These are phyloP conservation scores for Caenorhabditis doughertyi DNA, from an alignment of 2,888 invertebrate genomes.

Conservation along the genomic window DNA sequence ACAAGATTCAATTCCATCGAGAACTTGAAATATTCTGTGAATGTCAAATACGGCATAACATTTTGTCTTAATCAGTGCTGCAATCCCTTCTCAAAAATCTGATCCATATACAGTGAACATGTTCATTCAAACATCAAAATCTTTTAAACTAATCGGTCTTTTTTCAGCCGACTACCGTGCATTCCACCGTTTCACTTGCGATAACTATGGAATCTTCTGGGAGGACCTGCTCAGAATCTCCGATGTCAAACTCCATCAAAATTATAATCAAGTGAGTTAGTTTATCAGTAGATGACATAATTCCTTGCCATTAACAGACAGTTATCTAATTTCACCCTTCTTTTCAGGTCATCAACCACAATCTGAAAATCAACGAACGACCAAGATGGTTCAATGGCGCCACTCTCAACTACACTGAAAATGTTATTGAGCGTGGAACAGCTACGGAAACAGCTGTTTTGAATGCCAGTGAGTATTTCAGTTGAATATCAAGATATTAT, in stretches of 20 bases:
- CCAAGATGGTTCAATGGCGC: conserved; percentile 85
- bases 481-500: too few relatives aligned
- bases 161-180: conserved; percentile 83
- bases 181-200: conserved; percentile 85
- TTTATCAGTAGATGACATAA: not conserved
- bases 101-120: not conserved
- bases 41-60: too few relatives aligned
- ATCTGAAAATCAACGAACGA: conserved; percentile 84
- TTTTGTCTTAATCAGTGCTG: too few relatives aligned
- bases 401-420: conserved; percentile 85
- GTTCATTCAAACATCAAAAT: not conserved
- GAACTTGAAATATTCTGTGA: too few relatives aligned
- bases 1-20: too few relatives aligned
- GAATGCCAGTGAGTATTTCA: conserved; percentile 52
- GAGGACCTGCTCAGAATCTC: conserved; percentile 84
- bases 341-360: conserved; percentile 83
- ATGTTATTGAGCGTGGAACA: conserved; percentile 77
- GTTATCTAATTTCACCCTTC: conserved; percentile 2
- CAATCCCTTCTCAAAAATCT: too few relatives aligned
- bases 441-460: conserved; percentile 57
- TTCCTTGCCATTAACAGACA: not conserved
- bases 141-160: not conserved
- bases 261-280: conserved; percentile 66
- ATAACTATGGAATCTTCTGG: conserved; percentile 85
- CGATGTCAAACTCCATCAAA: conserved; percentile 83